Conservation (phyloP, 2,113 vertebrate genomes). For the Leucoraja erinaceus region DNA sequence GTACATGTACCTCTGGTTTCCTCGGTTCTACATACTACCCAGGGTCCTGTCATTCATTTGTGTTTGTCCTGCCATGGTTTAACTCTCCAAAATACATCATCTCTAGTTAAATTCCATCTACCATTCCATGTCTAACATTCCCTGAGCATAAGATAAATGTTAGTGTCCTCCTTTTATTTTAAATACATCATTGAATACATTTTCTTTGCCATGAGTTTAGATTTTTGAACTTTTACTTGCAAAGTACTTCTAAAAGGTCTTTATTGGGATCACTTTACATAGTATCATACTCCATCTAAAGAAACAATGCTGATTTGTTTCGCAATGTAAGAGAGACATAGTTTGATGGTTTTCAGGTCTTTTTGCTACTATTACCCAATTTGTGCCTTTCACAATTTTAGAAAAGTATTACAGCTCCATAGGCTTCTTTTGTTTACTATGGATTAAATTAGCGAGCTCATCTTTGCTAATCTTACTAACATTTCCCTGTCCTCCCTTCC, state of each 20-base stretch:
- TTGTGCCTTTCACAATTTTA: not conserved
- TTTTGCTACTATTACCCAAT: not conserved
- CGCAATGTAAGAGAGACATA: not conserved
- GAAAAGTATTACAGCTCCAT: not conserved
- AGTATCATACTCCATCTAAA: not conserved
- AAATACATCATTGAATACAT: not conserved
- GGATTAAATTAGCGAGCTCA: not conserved
- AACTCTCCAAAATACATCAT: too few relatives aligned
- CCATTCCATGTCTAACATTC: too few relatives aligned
- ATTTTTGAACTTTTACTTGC: not conserved
- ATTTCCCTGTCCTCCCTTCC: conserved; percentile 72
- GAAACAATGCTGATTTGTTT: not conserved
- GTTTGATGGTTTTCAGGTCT: not conserved
- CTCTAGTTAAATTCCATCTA: too few relatives aligned
- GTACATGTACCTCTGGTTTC: too few relatives aligned
- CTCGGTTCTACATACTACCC: too few relatives aligned
- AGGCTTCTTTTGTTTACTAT: conserved; percentile 12
- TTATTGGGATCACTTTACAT: not conserved
- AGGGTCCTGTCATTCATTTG: too few relatives aligned
- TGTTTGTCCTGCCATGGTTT: too few relatives aligned
- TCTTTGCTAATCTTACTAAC: conserved; percentile 39
- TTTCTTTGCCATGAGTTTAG: not conserved
- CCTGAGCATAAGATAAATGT: too few relatives aligned
- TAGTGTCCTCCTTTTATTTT: too few relatives aligned
- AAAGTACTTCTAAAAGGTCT: not conserved